Percentiles rank a stretch among this genome's conserved stretches.
Evolutionary conservation across 2,797 vertebrate genomes (phyloP).

Genomic region (Tiaroga cobitis): DNA sequence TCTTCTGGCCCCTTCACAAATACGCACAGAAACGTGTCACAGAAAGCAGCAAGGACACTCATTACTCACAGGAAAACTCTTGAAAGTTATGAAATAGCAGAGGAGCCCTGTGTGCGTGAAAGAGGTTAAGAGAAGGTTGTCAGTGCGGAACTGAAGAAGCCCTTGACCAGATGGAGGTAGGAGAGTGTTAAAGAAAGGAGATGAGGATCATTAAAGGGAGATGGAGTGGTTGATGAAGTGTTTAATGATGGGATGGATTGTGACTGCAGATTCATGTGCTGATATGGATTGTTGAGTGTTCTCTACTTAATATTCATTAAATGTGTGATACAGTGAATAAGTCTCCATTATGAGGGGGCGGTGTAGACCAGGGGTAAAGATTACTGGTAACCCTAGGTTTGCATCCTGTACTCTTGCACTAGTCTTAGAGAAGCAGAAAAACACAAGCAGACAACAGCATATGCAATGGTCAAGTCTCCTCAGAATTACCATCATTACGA

Average conservation of each 20-base stretch:
- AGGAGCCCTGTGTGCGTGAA: neutral
- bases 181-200: neutral
- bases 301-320: constrained; percentile 59
- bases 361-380: neutral
- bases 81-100: neutral
- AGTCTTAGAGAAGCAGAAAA: neutral
- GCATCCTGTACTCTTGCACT: neutral
- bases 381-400: neutral
- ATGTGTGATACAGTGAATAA: constrained; percentile 11
- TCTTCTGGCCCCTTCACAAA: neutral
- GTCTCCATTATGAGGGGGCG: constrained; percentile 7
- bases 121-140: neutral
- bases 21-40: neutral
- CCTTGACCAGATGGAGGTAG: neutral
- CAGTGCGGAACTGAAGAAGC: neutral
- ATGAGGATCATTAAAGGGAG: constrained; percentile 31
- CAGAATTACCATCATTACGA: neutral
- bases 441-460: neutral
- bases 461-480: neutral
- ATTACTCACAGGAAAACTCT: constrained; percentile 1
- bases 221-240: constrained; percentile 45
- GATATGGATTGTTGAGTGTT: constrained; percentile 63
- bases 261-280: constrained; percentile 41
- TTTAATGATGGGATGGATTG: constrained; percentile 55
- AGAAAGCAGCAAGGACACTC: constrained; percentile 13